A percentile compares a stretch with the other conserved stretches of the same genome.
Evolutionary conservation across 2,888 invertebrate species (phyloP).

Genomic region (Caenorhabditis sp.): DNA sequence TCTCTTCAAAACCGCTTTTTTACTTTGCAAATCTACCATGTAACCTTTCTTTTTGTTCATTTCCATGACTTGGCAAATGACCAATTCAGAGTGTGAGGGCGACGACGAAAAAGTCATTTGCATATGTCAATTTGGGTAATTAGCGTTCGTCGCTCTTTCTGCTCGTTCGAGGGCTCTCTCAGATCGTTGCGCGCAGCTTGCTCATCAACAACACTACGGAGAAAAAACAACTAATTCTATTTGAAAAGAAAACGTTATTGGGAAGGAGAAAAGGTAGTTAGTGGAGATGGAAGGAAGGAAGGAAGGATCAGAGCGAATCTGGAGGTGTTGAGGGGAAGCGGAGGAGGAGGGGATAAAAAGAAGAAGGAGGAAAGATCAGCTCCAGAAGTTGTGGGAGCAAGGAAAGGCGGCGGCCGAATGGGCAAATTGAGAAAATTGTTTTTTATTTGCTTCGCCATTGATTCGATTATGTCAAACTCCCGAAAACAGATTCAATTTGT

Average conservation of each 20-base stretch:
- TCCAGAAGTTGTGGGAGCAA: too few relatives aligned
- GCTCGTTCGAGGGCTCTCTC: slow-evolving; percentile 33
- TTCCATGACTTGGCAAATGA: slow-evolving; percentile 25
- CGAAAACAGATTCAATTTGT: slow-evolving; percentile 51
- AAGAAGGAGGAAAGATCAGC: too few relatives aligned
- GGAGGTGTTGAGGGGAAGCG: too few relatives aligned
- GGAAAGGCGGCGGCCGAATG: background rate
- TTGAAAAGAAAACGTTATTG: slow-evolving; percentile 35
- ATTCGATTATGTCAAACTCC: slow-evolving; percentile 53
- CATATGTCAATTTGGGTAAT: slow-evolving; percentile 53
- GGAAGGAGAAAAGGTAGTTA: background rate
- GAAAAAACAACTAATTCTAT: slow-evolving; percentile 39
- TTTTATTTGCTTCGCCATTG: slow-evolving; percentile 40
- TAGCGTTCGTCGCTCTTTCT: slow-evolving; percentile 38
- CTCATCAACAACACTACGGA: slow-evolving; percentile 21
- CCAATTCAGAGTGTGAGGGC: slow-evolving; percentile 1
- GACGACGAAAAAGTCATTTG: slow-evolving; percentile 18
- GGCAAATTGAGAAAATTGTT: slow-evolving; percentile 51
- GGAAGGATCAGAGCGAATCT: too few relatives aligned
- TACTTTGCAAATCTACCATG: background rate
- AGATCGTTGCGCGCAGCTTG: background rate
- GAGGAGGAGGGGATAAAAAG: too few relatives aligned
- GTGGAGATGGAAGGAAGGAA: background rate
- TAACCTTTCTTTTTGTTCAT: background rate
- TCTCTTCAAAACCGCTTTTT: background rate